Conservation (phyloP, 2,888 invertebrate genomes). For the Coronaproctus castanopsis region DNA sequence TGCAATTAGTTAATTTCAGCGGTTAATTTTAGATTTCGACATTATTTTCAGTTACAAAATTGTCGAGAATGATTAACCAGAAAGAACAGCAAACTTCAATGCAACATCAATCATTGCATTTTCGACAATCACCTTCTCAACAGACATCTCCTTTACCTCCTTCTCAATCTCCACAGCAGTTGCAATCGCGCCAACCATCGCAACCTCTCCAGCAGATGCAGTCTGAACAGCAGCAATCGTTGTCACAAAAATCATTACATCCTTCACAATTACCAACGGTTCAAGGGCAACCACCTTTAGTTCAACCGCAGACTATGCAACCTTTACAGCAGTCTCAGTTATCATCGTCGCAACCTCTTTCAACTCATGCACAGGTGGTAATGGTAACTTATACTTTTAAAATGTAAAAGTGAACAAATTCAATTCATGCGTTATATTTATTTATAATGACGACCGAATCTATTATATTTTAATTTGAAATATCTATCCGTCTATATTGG, state of each 20-base stretch:
- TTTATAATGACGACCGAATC: no score
- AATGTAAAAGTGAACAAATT: no score
- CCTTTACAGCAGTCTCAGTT: not conserved
- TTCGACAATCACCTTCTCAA: not conserved
- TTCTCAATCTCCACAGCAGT: not conserved
- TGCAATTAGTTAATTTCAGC: no score
- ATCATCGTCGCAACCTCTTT: not conserved
- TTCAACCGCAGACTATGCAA: not conserved
- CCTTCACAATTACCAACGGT: not conserved
- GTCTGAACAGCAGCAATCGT: not conserved
- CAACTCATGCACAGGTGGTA: not conserved
- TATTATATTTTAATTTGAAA: no score
- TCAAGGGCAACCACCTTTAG: not conserved
- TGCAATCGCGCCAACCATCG: not conserved
- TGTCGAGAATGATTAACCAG: not conserved
- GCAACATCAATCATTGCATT: not conserved
- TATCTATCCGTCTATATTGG: no score
- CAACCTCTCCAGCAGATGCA: not conserved
- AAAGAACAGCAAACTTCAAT: not conserved
- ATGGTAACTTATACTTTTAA: no score
- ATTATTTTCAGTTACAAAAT: no score
- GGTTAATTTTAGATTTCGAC: no score
- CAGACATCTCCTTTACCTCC: not conserved
- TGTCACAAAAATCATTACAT: not conserved
- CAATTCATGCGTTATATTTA: no score